Evolutionary conservation across 2,113 vertebrate species (phyloP), one percentile per base, ranked within the genome.

Genomic region (Chinchilla lanigera): DNA sequence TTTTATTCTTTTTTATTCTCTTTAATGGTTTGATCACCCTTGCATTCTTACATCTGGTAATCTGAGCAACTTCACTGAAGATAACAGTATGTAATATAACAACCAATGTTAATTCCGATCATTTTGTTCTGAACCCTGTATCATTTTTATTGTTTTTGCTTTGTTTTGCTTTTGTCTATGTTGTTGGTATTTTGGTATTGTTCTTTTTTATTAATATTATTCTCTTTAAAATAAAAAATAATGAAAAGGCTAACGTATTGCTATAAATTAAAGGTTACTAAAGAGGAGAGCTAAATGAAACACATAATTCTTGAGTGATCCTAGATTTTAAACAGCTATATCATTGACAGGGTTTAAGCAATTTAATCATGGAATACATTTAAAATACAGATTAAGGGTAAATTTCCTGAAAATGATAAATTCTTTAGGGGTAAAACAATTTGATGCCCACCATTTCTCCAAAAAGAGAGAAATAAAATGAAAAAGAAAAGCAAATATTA

Each of bases 231-330:
- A 38, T 44, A 73, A 47, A 81, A 87, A 63, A 60, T 20, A 82
- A 41, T 30, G 7, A 44, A 35, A 47, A 38, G 9, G 0, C 24
- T 69, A 35, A 47, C 26, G 17, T 22, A 60, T 1, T 19, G 33
- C 87, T 90, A 16, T 87, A 97, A 47, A 77, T 89, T 87, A 73
- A 35, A 95, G 33, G 30, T 88, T 47, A 86, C 19, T 85, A 71
- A 75, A 54, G 17, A 80, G 50, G 7, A 26, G n/a, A 65, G 58
- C 8, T 19, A 78, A 88, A 80, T 65, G 28, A 17, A 73, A 67
- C 50, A 7, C 19, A 54, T 83, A 93, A 80, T 90, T 80, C 44
- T 82, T 77, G 28, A 82, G n/a, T 86, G 77, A 81, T 41, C 7
- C 14, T 94, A n/a, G 28, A 63, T 95, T 93, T 41, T 12, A 17